Base-by-base conservation (phyloP, 1,140 invertebrate genomes). In the Atopsyche davidsoni region DNA sequence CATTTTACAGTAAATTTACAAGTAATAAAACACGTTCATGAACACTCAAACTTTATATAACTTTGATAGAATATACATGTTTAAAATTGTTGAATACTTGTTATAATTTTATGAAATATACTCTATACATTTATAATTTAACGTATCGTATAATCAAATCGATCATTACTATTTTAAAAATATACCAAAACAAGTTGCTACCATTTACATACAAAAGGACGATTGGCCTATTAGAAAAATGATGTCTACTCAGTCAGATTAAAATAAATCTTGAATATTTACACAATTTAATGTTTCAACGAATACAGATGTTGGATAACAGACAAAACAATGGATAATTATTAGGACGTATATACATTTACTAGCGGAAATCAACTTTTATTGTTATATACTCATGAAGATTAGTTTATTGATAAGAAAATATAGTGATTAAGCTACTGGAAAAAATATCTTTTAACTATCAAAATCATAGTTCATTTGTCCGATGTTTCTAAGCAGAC, bases 71-170 rank as follows among this genome's bases (percentile, higher is more conserved):
- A 14, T 36, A 46, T 36, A 36, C 17, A 39, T 36, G 9, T 36
- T 36, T 18, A 46, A 40, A 40, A 48, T 40, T 40, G 39, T 32
- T 24, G 45, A 38, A 46, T 46, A 46, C 45, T 46, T 35, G 24
- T 46, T 46, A n/a, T 14, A 32, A n/a, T 46, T 25, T 28, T 21
- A 40, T 48, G 41, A 38, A 48, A 48, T 48, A 48, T 31, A 46
- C 39, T 48, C 41, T 35, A 48, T 48, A 40, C 36, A 48, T 38
- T 40, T 48, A 48, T 13, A 48, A 40, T n/a, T n/a, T n/a, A 48
- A 22, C 31, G 25, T 22, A 14, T 38, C 18, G 7, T 39, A 39
- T 18, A 36, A 4, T 39, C 10, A 16, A 16, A 19, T 39, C 21
- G 17, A 38, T 38, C 17, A 18, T 11, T 10, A 17, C 17, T 38